phyloP scores from a whole-genome alignment of 2,113 vertebrate genomes.

The Chamaea fasciata region DNA sequence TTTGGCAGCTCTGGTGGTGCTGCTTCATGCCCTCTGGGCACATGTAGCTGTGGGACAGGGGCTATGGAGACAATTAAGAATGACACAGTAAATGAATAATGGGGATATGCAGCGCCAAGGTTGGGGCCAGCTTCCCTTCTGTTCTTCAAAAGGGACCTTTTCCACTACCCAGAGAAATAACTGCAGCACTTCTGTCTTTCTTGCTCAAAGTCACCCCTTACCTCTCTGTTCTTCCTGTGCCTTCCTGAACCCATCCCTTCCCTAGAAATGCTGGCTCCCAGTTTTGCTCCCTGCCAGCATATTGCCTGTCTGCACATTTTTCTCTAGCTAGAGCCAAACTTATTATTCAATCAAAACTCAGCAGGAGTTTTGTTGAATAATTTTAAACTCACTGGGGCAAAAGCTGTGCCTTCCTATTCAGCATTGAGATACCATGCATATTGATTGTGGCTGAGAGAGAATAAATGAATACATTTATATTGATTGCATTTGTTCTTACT shows the following conservation, averaged over 20 bases:
- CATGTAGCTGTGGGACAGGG: neutral
- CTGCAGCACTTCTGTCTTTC: neutral
- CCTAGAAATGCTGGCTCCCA: neutral
- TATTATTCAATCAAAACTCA: conserved; percentile 35
- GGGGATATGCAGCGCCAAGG: neutral
- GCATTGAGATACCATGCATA: neutral
- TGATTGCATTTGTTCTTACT: conserved; percentile 51
- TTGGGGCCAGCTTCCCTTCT: neutral
- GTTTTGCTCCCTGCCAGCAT: neutral
- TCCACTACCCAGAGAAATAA: neutral
- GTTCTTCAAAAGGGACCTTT: neutral
- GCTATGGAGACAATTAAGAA: neutral
- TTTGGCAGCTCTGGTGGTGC: neutral
- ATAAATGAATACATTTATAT: conserved; percentile 53
- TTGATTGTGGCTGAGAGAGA: conserved; percentile 33
- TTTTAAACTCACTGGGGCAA: conserved; percentile 33
- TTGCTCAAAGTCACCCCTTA: neutral
- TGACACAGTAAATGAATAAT: neutral
- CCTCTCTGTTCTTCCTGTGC: neutral
- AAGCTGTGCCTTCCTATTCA: conserved; percentile 6
- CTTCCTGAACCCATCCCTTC: neutral
- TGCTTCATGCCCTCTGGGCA: neutral
- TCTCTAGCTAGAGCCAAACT: neutral
- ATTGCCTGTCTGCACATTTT: neutral
- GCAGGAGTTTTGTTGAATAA: conserved; percentile 27